Base-by-base conservation (phyloP, 2,113 vertebrate genomes). In the Zosterops japonicus region DNA sequence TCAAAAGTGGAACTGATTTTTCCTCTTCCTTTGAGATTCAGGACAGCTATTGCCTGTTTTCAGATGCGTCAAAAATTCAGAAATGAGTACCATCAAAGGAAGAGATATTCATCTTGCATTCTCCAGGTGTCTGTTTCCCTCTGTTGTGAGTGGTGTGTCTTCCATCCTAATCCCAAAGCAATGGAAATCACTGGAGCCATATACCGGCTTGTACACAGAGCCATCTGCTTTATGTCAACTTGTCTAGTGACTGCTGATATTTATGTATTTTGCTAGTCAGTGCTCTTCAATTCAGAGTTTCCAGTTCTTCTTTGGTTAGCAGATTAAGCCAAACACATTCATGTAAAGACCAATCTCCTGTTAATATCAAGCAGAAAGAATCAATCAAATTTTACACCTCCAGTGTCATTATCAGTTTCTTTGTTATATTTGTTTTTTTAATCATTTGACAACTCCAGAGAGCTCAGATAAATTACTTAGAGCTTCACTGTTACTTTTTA, bases 121-220 rank as follows among this genome's bases (percentile, higher is more conserved):
- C 81, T 83, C 18, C 35, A 75, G 67, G 55, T 81, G 83, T 79
- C 84, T 61, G 9, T 87, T 91, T 61, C 53, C 50, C 20, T 82
- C 53, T 56, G 23, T 67, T 87, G 35, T 33, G 39, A 77, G 44
- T 35, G 33, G 5, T 39, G 12, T 91, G 28, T 36, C 68, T 90
- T 90, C 68, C 72, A 56, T 75, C 39, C 41, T 80, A 90, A 95
- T 91, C 81, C 56, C 84, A 87, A 76, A 83, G 82, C 87, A 90
- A 9, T 24, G 25, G 78, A 87, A 95, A 83, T 57, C 5, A 0
- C 60, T 74, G 49, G 47, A 94, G 59, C 50, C 44, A 23, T 50
- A 31, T 20, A 31, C n/a, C 25, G 14, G 25, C 7, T 46, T 83
- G 68, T 70, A 70, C 41, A 77, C 27, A 67, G 25, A 88, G n/a